These are phyloP conservation scores for Yoshiicerus persimilis DNA, from an alignment of 1,140 invertebrate species.

Conservation along the genomic window DNA sequence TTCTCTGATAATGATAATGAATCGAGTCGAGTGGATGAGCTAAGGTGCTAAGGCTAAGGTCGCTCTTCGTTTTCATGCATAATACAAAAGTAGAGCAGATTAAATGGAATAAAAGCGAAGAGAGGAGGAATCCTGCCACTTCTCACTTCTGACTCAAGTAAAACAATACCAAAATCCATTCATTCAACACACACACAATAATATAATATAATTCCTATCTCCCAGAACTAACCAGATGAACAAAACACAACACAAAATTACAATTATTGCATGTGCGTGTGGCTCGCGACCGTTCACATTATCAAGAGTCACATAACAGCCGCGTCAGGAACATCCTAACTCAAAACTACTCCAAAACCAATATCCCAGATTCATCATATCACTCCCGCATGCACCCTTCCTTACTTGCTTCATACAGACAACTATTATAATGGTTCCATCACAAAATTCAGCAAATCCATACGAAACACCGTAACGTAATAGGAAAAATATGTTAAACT, in stretches of 20 bases:
- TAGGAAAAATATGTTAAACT: no score
- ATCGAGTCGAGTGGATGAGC: neutral
- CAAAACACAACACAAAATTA: neutral
- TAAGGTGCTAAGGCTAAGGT: neutral
- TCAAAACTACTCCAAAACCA: neutral
- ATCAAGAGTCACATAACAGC: neutral
- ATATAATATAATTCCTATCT: neutral
- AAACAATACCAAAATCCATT: neutral
- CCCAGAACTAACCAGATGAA: neutral
- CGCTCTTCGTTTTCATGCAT: neutral
- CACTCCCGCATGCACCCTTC: no score
- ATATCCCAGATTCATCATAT: neutral
- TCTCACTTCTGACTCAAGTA: neutral
- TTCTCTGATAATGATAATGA: neutral
- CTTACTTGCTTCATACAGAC: neutral
- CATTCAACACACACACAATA: neutral
- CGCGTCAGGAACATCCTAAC: neutral
- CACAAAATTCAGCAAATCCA: no score
- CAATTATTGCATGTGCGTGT: slow-evolving; percentile 11
- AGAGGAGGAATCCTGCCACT: neutral
- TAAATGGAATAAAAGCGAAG: neutral
- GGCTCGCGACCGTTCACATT: slow-evolving; percentile 8
- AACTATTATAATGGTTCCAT: no score
- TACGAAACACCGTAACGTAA: no score
- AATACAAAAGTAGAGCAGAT: neutral